Evolutionary conservation across 1,140 invertebrate species (phyloP).

Genomic region (Psilanteris sp.): DNA sequence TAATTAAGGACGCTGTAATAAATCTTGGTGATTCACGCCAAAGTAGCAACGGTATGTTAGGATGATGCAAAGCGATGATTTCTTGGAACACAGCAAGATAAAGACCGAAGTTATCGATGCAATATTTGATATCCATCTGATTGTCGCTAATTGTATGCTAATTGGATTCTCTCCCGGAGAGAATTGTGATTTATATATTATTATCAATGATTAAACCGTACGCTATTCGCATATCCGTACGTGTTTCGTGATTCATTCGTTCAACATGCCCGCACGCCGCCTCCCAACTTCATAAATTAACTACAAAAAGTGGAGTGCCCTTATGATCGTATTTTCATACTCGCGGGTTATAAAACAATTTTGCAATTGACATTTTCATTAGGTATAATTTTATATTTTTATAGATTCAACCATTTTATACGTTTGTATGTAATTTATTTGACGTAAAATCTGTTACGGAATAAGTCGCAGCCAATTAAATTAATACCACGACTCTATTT

Average conservation of each 20-base stretch:
- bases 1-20: constrained; percentile 30
- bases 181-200: constrained; percentile 53
- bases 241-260: constrained; percentile 26
- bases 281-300: constrained; percentile 32
- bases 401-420: neutral
- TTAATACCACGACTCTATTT: constrained; percentile 53
- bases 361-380: constrained; percentile 37
- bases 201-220: constrained; percentile 38
- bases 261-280: constrained; percentile 1
- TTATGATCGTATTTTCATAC: constrained; percentile 23
- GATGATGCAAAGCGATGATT: constrained; percentile 21
- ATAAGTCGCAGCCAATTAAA: constrained; percentile 42
- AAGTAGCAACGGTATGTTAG: neutral
- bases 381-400: constrained; percentile 18
- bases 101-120: constrained; percentile 46
- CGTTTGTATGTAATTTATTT: constrained; percentile 3
- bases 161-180: constrained; percentile 34
- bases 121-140: constrained; percentile 24
- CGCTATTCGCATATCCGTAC: constrained; percentile 1
- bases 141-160: constrained; percentile 59
- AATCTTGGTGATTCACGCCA: constrained; percentile 33
- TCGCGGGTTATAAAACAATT: constrained; percentile 29
- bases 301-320: constrained; percentile 16
- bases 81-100: constrained; percentile 22
- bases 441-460: neutral